These are phyloP conservation scores for Ochropacha duplaris DNA, from an alignment of 2,888 invertebrate genomes.

Conservation along the genomic window DNA sequence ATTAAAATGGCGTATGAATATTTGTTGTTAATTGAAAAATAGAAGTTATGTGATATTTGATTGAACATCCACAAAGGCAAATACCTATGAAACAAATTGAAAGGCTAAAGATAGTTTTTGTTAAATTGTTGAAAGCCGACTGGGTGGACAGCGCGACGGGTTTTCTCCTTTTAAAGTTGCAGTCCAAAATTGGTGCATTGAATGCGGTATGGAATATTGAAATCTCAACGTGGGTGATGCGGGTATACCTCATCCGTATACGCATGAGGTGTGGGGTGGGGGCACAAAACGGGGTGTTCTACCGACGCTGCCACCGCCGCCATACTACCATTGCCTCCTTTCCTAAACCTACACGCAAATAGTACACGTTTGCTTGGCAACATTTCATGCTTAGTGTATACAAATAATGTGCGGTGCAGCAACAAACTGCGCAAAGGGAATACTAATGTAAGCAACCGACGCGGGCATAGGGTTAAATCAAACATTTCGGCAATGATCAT, in stretches of 20 bases:
- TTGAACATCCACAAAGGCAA: conserved; percentile 35
- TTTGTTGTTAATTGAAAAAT: too few relatives aligned
- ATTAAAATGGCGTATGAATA: too few relatives aligned
- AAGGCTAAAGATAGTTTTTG: conserved; percentile 52
- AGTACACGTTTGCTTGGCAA: conserved; percentile 82
- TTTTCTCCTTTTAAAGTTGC: conserved; percentile 41
- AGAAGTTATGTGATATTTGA: too few relatives aligned
- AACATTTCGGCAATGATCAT: conserved; percentile 58
- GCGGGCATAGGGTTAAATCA: conserved; percentile 55
- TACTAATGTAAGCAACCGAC: conserved; percentile 62
- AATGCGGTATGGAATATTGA: conserved; percentile 80
- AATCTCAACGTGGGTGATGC: conserved; percentile 71
- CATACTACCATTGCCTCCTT: conserved; percentile 56
- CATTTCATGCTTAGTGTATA: conserved; percentile 83
- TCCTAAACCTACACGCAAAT: conserved; percentile 81
- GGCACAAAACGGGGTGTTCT: conserved; percentile 31
- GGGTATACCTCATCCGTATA: conserved; percentile 69
- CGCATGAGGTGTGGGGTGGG: conserved; percentile 59
- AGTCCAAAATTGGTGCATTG: conserved; percentile 72
- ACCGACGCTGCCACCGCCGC: conserved; percentile 37
- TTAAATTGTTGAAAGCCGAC: conserved; percentile 35
- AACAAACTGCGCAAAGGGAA: conserved; percentile 77
- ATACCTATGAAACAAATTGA: conserved; percentile 34
- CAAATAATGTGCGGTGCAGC: conserved; percentile 78
- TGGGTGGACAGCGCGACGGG: conserved; percentile 7